Evolutionary conservation across 2,113 vertebrate genomes (phyloP).

Genomic region (Rhinopithecus roxellana): DNA sequence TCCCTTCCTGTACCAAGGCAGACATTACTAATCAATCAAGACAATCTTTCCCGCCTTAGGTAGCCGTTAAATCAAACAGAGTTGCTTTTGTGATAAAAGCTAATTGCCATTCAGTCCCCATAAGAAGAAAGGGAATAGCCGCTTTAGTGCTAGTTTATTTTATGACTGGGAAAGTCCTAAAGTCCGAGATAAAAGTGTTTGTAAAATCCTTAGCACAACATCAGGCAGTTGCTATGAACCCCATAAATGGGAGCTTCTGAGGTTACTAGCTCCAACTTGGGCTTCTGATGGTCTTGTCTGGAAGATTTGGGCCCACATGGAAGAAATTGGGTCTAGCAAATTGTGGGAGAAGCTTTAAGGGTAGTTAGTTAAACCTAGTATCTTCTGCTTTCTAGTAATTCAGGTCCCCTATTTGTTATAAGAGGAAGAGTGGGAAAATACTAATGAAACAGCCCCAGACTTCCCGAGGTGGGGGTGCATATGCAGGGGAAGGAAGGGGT

Average conservation of each 20-base stretch:
- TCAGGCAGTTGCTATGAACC: too few relatives aligned
- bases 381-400: neutral
- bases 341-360: neutral
- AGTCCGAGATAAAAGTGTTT: neutral
- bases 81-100: neutral
- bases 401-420: neutral
- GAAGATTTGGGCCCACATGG: neutral
- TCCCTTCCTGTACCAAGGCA: neutral
- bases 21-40: constrained; percentile 48
- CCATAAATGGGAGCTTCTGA: neutral
- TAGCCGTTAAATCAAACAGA: neutral
- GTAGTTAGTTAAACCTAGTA: neutral
- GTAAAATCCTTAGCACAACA: neutral
- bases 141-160: neutral
- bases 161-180: neutral
- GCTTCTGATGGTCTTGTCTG: neutral
- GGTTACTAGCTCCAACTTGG: neutral
- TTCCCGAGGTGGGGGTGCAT: neutral
- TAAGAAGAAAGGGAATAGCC: neutral
- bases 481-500: too few relatives aligned
- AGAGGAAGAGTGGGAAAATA: neutral
- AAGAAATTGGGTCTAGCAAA: neutral
- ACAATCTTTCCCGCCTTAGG: neutral
- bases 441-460: neutral
- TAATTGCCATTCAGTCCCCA: neutral